Conservation (phyloP, 2,113 vertebrate species). For the Pholis gunnellus region DNA sequence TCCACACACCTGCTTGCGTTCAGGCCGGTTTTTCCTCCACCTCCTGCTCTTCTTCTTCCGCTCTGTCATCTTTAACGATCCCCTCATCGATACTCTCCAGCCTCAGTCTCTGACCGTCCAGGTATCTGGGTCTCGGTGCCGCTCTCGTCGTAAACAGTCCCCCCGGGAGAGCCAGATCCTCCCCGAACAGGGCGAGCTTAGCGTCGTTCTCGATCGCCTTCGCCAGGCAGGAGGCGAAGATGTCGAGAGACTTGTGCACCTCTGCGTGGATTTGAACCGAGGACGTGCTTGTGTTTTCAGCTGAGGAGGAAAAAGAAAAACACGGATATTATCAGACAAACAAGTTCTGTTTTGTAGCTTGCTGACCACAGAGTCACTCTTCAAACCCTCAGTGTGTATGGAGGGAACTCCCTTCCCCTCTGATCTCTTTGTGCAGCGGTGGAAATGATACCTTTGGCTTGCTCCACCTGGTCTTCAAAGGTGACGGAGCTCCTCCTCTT, state of each 20-base stretch:
- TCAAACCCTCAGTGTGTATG: not conserved
- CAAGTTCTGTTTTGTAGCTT: not conserved
- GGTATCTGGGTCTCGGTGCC: constrained; percentile 82
- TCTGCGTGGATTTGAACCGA: constrained; percentile 90
- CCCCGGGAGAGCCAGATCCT: constrained; percentile 81
- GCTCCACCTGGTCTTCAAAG: constrained; percentile 95
- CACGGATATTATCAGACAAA: not conserved
- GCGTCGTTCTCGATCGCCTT: constrained; percentile 94
- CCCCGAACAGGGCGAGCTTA: constrained; percentile 93
- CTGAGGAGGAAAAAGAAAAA: constrained; percentile 53
- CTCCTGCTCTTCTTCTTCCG: constrained; percentile 69
- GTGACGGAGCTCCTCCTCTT: constrained; percentile 96
- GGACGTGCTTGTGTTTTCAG: constrained; percentile 68
- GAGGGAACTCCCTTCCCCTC: not conserved
- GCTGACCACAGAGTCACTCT: not conserved
- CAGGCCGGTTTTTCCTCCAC: constrained; percentile 62
- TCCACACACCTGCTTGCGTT: constrained; percentile 10
- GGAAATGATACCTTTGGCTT: constrained; percentile 87
- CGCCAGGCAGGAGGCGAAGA: constrained; percentile 92
- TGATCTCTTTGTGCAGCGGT: constrained; percentile 3
- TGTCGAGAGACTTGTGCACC: constrained; percentile 92
- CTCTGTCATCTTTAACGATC: constrained; percentile 83
- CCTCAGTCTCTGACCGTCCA: constrained; percentile 88
- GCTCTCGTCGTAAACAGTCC: constrained; percentile 76
- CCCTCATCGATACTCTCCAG: constrained; percentile 97